Evolutionary conservation across 2,113 vertebrate genomes (phyloP), one percentile per base, ranked within the genome.

Genomic region (Peromyscus polionotus): DNA sequence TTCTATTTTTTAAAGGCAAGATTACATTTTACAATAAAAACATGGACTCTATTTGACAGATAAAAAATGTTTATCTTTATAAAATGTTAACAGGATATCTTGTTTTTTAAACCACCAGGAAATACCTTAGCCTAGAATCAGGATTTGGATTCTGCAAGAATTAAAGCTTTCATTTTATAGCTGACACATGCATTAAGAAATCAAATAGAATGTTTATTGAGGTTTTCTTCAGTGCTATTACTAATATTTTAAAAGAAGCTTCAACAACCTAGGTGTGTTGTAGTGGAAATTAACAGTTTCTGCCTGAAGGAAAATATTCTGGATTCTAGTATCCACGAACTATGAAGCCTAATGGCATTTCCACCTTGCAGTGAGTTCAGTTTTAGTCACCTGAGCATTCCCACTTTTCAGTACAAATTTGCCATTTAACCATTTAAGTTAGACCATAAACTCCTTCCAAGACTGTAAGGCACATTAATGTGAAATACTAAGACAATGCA

Each of bases 371-470:
- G 86, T 84, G 11, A 92, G 6, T 26, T 42, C 36, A 68, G 61
- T 67, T 16, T 89, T 88, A 9, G 59, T 93, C 22, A 89, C 59
- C 45, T 91, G 24, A 8, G 24, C 68, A 84, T 12, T 75, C 88
- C 5, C 28, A 94, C 26, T 94, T 95, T 81, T 68, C 93, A 95
- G 73, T 39, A 36, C 48, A 83, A 91, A 91, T 63, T 59, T 67
- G 45, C 13, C 48, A 95, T 70, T 7, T 85, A 80, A 77, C 26
- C 45, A 89, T 90, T 91, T 93, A 45, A 61, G 45, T 13, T 89
- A 39, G 59, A 86, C 79, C 63, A 61, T 3, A 89, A 20, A 87
- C 45, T 73, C 31, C 83, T 77, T 79, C 36, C 36, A 45, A 90
- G 33, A 84, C 63, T 42, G 42, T 77, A 19, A 73, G 26, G 79